phyloP scores from a whole-genome alignment of 2,888 invertebrate species.

The Harpalus rubripes region DNA sequence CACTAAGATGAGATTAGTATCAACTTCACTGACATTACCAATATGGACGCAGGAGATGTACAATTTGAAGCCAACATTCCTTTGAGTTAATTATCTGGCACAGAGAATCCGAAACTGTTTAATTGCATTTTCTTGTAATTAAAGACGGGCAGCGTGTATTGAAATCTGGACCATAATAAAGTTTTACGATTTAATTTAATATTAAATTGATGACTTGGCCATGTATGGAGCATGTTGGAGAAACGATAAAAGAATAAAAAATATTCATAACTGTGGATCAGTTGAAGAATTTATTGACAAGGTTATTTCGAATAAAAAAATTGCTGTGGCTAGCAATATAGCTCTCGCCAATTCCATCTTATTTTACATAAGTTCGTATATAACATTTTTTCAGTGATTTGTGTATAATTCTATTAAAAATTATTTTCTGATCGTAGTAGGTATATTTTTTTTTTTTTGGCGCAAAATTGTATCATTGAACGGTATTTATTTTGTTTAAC shows the following conservation, averaged over 20 bases:
- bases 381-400: too few relatives aligned
- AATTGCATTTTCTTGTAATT: not conserved
- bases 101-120: conserved; percentile 1
- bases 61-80: conserved; percentile 47
- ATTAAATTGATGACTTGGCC: not conserved
- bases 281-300: too few relatives aligned
- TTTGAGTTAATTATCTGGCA: not conserved
- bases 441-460: too few relatives aligned
- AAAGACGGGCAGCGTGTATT: not conserved
- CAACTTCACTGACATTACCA: conserved; percentile 42
- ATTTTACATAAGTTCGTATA: too few relatives aligned
- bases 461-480: too few relatives aligned
- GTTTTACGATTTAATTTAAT: conserved; percentile 1
- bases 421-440: too few relatives aligned
- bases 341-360: too few relatives aligned
- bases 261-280: too few relatives aligned
- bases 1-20: conserved; percentile 59
- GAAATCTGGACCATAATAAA: not conserved
- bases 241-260: not conserved
- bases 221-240: not conserved
- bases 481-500: too few relatives aligned
- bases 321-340: too few relatives aligned
- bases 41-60: conserved; percentile 5
- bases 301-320: too few relatives aligned
- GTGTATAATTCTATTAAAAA: too few relatives aligned